phyloP scores from a whole-genome alignment of 2,797 vertebrate genomes.

The Xenops minutus region DNA sequence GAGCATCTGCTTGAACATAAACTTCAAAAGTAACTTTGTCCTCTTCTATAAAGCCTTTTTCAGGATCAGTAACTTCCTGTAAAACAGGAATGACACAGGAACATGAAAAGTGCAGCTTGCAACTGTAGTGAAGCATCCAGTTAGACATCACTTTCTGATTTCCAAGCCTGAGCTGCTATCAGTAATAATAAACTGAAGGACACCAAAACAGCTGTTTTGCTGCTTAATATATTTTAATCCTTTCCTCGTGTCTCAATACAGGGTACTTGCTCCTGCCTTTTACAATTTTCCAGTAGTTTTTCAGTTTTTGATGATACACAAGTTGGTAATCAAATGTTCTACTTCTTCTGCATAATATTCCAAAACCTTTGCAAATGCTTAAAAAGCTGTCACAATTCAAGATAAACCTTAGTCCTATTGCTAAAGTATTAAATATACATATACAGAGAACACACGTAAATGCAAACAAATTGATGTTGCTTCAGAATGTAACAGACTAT shows the following conservation, averaged over 20 bases:
- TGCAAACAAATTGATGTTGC: background rate
- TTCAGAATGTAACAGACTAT: background rate
- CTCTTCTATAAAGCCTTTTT: slow-evolving; percentile 95
- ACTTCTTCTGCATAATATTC: background rate
- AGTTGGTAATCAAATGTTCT: background rate
- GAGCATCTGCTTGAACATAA: slow-evolving; percentile 96
- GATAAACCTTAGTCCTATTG: background rate
- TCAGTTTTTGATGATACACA: background rate
- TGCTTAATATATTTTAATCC: background rate
- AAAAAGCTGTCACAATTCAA: background rate
- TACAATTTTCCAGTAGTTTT: background rate
- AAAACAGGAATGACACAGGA: background rate
- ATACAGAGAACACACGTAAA: background rate
- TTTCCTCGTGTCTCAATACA: background rate
- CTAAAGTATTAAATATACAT: background rate
- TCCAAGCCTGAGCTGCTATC: background rate
- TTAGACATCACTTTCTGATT: background rate
- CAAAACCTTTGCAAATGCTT: background rate
- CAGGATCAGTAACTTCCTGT: slow-evolving; percentile 97
- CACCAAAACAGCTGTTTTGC: background rate
- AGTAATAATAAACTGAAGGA: background rate
- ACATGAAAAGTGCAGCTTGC: background rate
- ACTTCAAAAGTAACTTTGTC: slow-evolving; percentile 99
- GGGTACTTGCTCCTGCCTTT: background rate
- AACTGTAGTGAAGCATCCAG: background rate